Evolutionary conservation across 1,140 invertebrate species (phyloP).

Genomic region (Daktulosphaira vitifoliae): DNA sequence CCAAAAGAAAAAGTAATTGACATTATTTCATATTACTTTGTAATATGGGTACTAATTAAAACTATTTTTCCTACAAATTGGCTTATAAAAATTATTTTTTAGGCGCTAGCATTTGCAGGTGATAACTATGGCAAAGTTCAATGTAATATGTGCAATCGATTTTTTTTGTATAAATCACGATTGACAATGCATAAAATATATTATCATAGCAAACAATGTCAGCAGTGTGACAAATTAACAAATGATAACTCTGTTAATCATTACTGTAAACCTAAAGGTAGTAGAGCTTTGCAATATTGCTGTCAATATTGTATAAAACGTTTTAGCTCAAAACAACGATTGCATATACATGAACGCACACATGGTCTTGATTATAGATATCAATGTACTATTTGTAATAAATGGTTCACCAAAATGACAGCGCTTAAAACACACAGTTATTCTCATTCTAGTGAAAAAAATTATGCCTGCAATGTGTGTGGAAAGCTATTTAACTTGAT

Average conservation of each 20-base stretch:
- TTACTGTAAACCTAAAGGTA: background rate
- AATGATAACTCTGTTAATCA: background rate
- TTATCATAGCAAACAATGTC: background rate
- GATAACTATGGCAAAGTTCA: background rate
- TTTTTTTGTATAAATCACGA: background rate
- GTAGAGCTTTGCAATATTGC: background rate
- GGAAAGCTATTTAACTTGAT: background rate
- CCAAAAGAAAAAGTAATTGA: background rate
- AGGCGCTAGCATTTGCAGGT: background rate
- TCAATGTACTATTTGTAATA: no score
- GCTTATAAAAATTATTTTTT: no score
- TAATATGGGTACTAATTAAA: no score
- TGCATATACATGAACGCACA: background rate
- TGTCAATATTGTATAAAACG: background rate
- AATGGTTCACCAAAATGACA: background rate
- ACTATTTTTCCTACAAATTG: no score
- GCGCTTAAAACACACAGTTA: background rate
- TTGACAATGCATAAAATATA: background rate
- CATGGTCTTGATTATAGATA: background rate
- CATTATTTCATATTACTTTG: no score
- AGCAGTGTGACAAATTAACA: background rate
- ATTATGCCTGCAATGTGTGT: background rate
- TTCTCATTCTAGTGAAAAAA: background rate
- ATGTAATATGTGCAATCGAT: background rate
- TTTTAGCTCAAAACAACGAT: background rate